Conservation (phyloP, 2,888 invertebrate species). For the Plemyria rubiginata region DNA sequence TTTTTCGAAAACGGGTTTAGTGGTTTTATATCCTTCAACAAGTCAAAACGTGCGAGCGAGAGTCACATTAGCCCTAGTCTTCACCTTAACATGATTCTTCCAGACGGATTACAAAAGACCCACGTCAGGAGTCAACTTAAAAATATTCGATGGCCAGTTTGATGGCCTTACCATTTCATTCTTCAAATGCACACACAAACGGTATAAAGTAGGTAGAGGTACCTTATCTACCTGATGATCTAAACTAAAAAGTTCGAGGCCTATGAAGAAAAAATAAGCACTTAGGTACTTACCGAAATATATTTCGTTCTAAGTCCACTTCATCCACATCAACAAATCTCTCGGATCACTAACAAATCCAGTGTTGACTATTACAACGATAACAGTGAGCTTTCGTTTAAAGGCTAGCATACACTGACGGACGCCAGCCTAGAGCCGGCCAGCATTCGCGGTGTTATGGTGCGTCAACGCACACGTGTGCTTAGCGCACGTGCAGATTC, state of each 20-base stretch:
- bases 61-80: too few relatives aligned
- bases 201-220: neutral
- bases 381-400: constrained; percentile 40
- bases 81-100: too few relatives aligned
- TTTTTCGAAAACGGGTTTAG: too few relatives aligned
- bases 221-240: too few relatives aligned
- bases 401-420: constrained; percentile 48
- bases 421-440: constrained; percentile 43
- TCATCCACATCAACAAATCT: constrained; percentile 9
- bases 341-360: constrained; percentile 24
- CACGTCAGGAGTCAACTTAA: neutral
- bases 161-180: too few relatives aligned
- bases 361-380: constrained; percentile 14
- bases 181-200: neutral
- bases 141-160: too few relatives aligned
- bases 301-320: constrained; percentile 10
- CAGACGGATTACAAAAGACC: too few relatives aligned
- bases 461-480: constrained; percentile 71
- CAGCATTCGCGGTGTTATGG: constrained; percentile 54
- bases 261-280: constrained; percentile 2
- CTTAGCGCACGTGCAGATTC: constrained; percentile 69
- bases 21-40: too few relatives aligned
- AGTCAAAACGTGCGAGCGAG: too few relatives aligned
- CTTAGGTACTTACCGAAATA: constrained; percentile 28
- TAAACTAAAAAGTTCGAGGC: neutral